Conservation (phyloP, 2,113 vertebrate species). For the Arothron firmamentum region DNA sequence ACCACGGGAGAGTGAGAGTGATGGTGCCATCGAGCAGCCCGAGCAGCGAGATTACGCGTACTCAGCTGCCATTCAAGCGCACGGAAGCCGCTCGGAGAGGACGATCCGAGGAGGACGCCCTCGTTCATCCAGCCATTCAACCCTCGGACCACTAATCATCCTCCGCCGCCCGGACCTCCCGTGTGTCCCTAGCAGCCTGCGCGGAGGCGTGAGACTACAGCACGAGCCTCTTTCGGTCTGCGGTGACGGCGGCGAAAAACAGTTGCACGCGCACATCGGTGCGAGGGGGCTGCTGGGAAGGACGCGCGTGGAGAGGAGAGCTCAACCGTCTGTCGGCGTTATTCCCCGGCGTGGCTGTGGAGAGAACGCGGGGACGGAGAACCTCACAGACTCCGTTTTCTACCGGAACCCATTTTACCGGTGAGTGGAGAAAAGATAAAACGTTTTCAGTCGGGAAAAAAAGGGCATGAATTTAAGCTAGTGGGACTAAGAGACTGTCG, state of each 20-base stretch:
- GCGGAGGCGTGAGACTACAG: constrained; percentile 52
- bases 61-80: constrained; percentile 35
- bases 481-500: neutral
- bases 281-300: constrained; percentile 20
- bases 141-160: constrained; percentile 27
- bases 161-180: constrained; percentile 52
- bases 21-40: constrained; percentile 24
- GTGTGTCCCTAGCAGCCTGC: constrained; percentile 31
- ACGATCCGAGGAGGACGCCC: constrained; percentile 33
- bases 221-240: constrained; percentile 22
- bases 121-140: constrained; percentile 35
- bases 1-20: constrained; percentile 19
- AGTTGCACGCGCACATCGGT: constrained; percentile 36
- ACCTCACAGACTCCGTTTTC: constrained; percentile 39
- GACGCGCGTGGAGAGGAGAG: constrained; percentile 25
- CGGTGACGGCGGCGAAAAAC: constrained; percentile 25
- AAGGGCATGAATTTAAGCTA: neutral
- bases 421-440: constrained; percentile 54
- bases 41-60: constrained; percentile 14
- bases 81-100: constrained; percentile 33
- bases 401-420: constrained; percentile 54
- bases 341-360: constrained; percentile 78
- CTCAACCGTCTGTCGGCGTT: constrained; percentile 73
- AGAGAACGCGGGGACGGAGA: constrained; percentile 64
- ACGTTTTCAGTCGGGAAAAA: neutral